A percentile compares a stretch with the other conserved stretches of the same genome.
Evolutionary conservation across 2,888 invertebrate genomes (phyloP).

Genomic region (Strigamia maritima): DNA sequence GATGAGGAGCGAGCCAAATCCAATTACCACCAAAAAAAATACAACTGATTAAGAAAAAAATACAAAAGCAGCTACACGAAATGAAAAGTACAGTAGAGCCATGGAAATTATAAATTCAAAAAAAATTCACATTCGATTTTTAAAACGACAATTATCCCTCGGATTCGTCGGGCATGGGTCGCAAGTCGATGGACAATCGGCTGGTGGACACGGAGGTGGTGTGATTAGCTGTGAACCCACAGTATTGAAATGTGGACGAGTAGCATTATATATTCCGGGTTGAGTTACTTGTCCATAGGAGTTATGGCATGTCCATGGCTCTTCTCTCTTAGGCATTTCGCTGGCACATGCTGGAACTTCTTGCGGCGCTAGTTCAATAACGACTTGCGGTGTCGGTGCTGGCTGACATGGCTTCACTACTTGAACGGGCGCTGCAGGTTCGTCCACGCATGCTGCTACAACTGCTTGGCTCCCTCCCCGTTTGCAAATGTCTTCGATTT

Average conservation of each 20-base stretch:
- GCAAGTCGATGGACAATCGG: background rate
- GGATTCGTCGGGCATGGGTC: background rate
- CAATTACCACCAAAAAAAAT: background rate
- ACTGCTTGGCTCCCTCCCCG: background rate
- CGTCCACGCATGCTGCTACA: too few relatives aligned
- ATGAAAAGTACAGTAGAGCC: background rate
- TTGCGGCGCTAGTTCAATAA: background rate
- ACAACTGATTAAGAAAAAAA: slow-evolving; percentile 1
- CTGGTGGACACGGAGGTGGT: slow-evolving; percentile 2
- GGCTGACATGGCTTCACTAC: too few relatives aligned
- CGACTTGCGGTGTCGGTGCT: background rate
- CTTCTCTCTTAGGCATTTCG: background rate
- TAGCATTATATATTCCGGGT: background rate
- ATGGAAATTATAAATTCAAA: background rate
- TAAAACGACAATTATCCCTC: slow-evolving; percentile 2
- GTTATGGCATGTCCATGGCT: background rate
- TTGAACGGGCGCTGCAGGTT: too few relatives aligned
- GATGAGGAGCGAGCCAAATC: slow-evolving; percentile 6
- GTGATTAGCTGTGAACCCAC: background rate
- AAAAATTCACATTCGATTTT: background rate
- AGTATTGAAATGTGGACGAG: background rate
- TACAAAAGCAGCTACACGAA: slow-evolving; percentile 11
- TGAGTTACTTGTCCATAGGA: background rate
- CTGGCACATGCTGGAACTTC: background rate
- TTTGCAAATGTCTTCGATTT: background rate